Evolutionary conservation across 2,797 vertebrate genomes (phyloP), one percentile per base, ranked within the genome.

Genomic region (Gouania willdenowi): DNA sequence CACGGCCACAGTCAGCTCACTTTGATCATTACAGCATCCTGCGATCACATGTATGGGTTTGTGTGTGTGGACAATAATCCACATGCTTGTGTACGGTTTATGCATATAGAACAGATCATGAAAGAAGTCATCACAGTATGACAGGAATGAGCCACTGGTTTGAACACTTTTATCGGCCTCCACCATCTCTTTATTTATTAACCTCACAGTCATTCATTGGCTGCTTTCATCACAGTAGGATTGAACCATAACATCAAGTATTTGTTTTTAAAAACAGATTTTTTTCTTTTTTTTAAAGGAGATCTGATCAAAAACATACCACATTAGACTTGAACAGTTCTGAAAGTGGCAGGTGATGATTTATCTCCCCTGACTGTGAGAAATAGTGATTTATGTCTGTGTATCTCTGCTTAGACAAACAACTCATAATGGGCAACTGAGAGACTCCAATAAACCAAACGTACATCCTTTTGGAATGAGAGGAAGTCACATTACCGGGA

Each of bases 141-240:
- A 55, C 25, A 20, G 38, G 54, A 65, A 69, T 48, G 39, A 75
- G 58, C 26, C 8, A 49, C 55, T 73, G 43, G 63, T 75, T 66
- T 23, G 30, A 19, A 6, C 14, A 27, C 41, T 43, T 45, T 58
- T 10, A 46, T 63, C 46, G 51, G 52, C 26, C 27, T 22, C 11
- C n/a, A 12, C 5, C 14, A 3, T 17, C 19, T 20, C 18, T 30
- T 10, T 27, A 17, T 35, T 46, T 50, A 50, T 35, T 22, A 29
- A 14, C 39, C 47, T 5, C 21, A 41, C 38, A 35, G 8, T 46
- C 33, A 55, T 26, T 15, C 10, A 19, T 17, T 10, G 19, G 19
- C 17, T 33, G 14, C 14, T 45, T 52, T 52, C 6, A 24, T 63
- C 39, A 36, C 14, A 25, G 16, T 14, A 25, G 16, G 39, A 39